These are phyloP conservation scores for Agriopis leucophaearia DNA, from an alignment of 2,888 invertebrate genomes.

Conservation along the genomic window DNA sequence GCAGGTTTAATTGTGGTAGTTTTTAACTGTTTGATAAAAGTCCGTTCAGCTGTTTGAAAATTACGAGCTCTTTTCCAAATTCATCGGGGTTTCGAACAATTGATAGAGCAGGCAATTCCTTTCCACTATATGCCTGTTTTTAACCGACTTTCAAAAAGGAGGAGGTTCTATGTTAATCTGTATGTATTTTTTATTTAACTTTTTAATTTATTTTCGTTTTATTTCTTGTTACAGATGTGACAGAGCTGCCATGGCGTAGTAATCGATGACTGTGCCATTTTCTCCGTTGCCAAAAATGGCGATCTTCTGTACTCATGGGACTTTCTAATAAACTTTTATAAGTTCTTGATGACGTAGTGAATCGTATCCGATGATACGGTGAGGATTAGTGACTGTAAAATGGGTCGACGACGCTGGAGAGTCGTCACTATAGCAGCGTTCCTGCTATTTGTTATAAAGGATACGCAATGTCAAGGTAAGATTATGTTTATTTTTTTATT, in stretches of 20 bases:
- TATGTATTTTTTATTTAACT: neutral
- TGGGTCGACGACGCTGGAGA: slow-evolving; percentile 82
- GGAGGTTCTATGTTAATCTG: no score
- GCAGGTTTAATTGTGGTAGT: no score
- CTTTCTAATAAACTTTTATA: slow-evolving; percentile 60
- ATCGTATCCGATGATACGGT: slow-evolving; percentile 76
- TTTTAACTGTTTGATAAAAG: no score
- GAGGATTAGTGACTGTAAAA: slow-evolving; percentile 67
- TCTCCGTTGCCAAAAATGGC: slow-evolving; percentile 64
- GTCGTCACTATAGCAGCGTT: slow-evolving; percentile 76
- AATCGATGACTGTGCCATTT: slow-evolving; percentile 61
- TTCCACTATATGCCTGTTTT: no score
- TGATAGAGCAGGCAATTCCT: no score
- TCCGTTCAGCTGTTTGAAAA: no score
- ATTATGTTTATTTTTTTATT: neutral
- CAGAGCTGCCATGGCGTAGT: slow-evolving; percentile 60
- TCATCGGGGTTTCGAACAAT: no score
- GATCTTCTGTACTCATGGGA: slow-evolving; percentile 52
- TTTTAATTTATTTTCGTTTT: slow-evolving; percentile 21
- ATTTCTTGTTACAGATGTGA: slow-evolving; percentile 78
- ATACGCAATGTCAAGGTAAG: slow-evolving; percentile 81
- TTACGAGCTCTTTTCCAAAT: no score
- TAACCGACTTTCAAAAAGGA: no score
- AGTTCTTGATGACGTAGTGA: slow-evolving; percentile 49
- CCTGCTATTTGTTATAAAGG: slow-evolving; percentile 75